Base-by-base conservation (phyloP, 2,888 invertebrate genomes). In the Zaprionus obscuricornis region DNA sequence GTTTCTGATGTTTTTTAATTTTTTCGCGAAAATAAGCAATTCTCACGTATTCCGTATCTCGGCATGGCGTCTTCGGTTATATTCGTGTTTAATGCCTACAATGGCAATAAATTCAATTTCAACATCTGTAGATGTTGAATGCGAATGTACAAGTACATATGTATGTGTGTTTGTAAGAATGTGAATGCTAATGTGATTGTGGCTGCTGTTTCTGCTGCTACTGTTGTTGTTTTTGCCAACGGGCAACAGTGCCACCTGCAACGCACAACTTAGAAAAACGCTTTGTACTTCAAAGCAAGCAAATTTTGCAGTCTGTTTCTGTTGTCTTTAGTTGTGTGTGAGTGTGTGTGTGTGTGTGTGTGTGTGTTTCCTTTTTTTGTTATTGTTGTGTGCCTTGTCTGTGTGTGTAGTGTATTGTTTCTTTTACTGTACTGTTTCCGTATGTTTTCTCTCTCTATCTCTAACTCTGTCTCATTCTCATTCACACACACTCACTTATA, bases 281-380 rank as follows among this genome's bases (percentile, higher is more conserved):
- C 81, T 85, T 83, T 82, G 77, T 82, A 76, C 82, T 72, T 82
- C 82, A 85, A 82, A 82, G 84, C 64, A 60, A 63, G 59, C 57
- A 64, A 75, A 66, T 75, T 75, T 72, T 56, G 49, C 54, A 55
- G 45, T 27, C 36, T 22, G n/a, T 24, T 46, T 66, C 24, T 63
- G 60, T 68, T 63, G 50, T 56, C n/a, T 66, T 58, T 52, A 45
- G 33, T 49, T 39, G 52, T 46, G 34, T 40, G 37, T 64, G 11
- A 39, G 13, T 29, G 29, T 24, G 37, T n/a, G 20, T 29, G 22
- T 39, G 18, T 10, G 20, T 31, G 40, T 40, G 18, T 54, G 40
- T 45, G 33, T 74, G 55, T 36, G 58, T 49, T n/a, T n/a, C n/a
- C n/a, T n/a, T n/a, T n/a, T n/a, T n/a, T n/a, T n/a, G n/a, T n/a